phyloP scores from a whole-genome alignment of 2,797 vertebrate species.

The Enteromius thamalakanensis region DNA sequence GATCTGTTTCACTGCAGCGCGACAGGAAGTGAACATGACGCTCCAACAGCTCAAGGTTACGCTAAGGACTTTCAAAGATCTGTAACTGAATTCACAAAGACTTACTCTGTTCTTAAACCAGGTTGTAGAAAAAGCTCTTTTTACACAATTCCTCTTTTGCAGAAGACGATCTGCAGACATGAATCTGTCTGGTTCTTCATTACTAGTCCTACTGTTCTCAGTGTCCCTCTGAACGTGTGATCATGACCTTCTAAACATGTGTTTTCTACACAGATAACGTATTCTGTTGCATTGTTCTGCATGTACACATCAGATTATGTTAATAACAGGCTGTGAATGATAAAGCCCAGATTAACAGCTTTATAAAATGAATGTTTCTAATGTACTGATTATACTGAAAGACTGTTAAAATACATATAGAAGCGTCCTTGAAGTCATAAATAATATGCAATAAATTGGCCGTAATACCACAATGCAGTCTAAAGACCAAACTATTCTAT shows the following conservation, averaged over 20 bases:
- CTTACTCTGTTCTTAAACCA: not conserved
- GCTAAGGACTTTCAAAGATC: not conserved
- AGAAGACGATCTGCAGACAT: too few species aligned
- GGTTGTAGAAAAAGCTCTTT: not conserved
- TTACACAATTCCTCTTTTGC: not conserved
- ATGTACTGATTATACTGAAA: not conserved
- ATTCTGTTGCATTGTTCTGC: not conserved
- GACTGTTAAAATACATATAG: too few species aligned
- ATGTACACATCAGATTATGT: not conserved
- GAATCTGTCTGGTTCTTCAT: not conserved
- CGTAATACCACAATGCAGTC: too few species aligned
- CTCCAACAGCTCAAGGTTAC: slow-evolving; percentile 25
- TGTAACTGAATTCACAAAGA: not conserved
- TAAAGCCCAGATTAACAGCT: not conserved
- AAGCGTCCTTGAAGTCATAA: not conserved
- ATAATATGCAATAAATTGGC: too few species aligned
- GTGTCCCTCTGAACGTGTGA: not conserved
- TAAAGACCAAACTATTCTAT: too few species aligned
- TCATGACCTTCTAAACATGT: not conserved
- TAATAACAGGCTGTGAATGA: not conserved
- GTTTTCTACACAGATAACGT: not conserved
- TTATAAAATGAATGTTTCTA: not conserved
- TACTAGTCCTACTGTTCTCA: not conserved
- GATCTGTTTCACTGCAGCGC: not conserved
- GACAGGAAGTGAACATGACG: slow-evolving; percentile 27